These are phyloP conservation scores for Pollenia griseotomentosa DNA, from an alignment of 2,888 invertebrate species.

Conservation along the genomic window DNA sequence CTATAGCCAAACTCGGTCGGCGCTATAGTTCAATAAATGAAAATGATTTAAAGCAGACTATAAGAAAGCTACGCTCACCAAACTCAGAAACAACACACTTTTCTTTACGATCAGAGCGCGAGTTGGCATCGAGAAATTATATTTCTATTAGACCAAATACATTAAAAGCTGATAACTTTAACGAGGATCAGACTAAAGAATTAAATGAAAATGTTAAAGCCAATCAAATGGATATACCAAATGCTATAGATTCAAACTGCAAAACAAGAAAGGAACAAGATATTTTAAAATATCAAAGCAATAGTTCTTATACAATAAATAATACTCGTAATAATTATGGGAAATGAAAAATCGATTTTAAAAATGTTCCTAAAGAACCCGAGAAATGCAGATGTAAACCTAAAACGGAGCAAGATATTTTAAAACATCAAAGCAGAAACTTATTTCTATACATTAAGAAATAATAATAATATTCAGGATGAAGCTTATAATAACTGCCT, in stretches of 20 bases:
- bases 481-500: no score
- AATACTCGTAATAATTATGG: neutral
- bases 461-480: no score
- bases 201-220: neutral
- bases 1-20: slow-evolving; percentile 85
- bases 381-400: no score
- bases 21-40: slow-evolving; percentile 89
- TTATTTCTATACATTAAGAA: no score
- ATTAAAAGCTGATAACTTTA: neutral
- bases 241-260: neutral
- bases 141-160: neutral
- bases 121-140: neutral
- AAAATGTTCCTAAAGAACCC: no score
- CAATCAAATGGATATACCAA: neutral
- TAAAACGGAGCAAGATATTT: no score
- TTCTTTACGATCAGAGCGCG: slow-evolving; percentile 6
- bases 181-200: neutral
- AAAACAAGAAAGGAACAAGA: neutral
- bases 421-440: no score
- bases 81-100: slow-evolving; percentile 82
- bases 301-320: neutral
- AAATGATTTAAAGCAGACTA: slow-evolving; percentile 88
- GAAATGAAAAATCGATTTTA: no score
- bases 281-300: neutral
- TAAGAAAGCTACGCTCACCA: slow-evolving; percentile 87